Evolutionary conservation across 2,797 vertebrate species (phyloP).

Genomic region (Lycodopsis pacificus): DNA sequence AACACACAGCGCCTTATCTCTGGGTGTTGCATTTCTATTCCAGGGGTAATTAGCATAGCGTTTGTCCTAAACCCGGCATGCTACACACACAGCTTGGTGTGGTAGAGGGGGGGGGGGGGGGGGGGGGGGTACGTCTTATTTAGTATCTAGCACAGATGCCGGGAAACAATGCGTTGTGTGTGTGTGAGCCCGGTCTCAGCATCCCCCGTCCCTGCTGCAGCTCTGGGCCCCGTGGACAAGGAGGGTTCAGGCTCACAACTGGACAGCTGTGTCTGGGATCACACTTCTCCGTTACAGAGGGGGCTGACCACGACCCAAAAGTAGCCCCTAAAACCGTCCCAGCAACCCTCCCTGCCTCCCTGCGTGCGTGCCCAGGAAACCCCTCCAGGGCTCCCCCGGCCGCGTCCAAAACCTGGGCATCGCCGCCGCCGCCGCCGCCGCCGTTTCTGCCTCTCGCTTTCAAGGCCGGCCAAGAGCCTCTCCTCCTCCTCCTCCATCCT

Average conservation of each 20-base stretch:
- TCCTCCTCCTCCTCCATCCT: slow-evolving; percentile 57
- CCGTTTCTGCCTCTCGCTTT: slow-evolving; percentile 80
- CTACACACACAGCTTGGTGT: slow-evolving; percentile 58
- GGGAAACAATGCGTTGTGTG: slow-evolving; percentile 62
- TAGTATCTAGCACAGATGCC: slow-evolving; percentile 43
- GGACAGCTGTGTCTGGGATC: slow-evolving; percentile 74
- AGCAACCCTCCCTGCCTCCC: slow-evolving; percentile 48
- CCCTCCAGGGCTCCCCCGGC: slow-evolving; percentile 76
- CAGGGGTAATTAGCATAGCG: slow-evolving; percentile 76
- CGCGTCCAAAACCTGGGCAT: slow-evolving; percentile 75
- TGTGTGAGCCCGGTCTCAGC: slow-evolving; percentile 65
- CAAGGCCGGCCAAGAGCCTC: slow-evolving; percentile 81
- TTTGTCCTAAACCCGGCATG: slow-evolving; percentile 71
- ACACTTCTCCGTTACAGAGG: slow-evolving; percentile 78
- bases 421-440: slow-evolving; percentile 40
- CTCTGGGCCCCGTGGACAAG: slow-evolving; percentile 63
- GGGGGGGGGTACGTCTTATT: slow-evolving; percentile 62
- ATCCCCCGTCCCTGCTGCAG: slow-evolving; percentile 39
- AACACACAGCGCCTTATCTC: slow-evolving; percentile 77
- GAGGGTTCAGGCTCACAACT: slow-evolving; percentile 64
- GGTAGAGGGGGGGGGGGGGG: background rate
- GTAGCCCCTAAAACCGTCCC: slow-evolving; percentile 31
- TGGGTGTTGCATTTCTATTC: slow-evolving; percentile 77
- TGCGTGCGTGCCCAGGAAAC: slow-evolving; percentile 74
- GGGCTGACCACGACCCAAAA: slow-evolving; percentile 61